Percentiles rank a stretch among this genome's conserved stretches.
phyloP scores from a whole-genome alignment of 2,797 vertebrate genomes.

The Luscinia luscinia region DNA sequence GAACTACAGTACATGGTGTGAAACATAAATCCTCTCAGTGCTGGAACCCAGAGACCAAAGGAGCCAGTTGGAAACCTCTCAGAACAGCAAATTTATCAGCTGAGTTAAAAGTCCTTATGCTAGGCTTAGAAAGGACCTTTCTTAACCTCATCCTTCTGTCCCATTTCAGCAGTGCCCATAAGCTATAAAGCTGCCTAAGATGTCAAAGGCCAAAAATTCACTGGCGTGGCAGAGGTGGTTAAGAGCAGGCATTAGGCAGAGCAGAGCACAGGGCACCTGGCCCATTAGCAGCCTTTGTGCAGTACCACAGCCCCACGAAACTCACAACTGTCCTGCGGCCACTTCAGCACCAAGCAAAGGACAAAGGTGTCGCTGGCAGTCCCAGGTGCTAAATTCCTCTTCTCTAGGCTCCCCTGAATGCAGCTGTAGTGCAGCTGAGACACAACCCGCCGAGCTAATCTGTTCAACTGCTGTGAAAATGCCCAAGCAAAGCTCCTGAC shows the following conservation, averaged over 20 bases:
- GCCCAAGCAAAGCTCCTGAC: background rate
- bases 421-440: background rate
- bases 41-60: conserved; percentile 14
- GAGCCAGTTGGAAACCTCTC: conserved; percentile 3
- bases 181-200: conserved; percentile 25
- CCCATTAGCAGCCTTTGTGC: background rate
- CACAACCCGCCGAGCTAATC: background rate
- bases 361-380: background rate
- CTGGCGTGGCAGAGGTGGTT: background rate
- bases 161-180: background rate
- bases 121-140: conserved; percentile 9
- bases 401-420: background rate
- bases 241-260: background rate
- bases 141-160: background rate
- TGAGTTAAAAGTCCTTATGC: background rate
- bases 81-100: background rate
- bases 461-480: background rate
- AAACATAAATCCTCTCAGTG: conserved; percentile 33
- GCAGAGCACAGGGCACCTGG: background rate
- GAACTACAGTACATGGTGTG: conserved; percentile 29
- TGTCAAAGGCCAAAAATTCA: conserved; percentile 17
- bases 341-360: background rate
- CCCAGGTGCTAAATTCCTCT: background rate
- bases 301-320: background rate
- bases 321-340: background rate